phyloP scores from a whole-genome alignment of 2,888 invertebrate genomes.

The Folsomia manolachei region DNA sequence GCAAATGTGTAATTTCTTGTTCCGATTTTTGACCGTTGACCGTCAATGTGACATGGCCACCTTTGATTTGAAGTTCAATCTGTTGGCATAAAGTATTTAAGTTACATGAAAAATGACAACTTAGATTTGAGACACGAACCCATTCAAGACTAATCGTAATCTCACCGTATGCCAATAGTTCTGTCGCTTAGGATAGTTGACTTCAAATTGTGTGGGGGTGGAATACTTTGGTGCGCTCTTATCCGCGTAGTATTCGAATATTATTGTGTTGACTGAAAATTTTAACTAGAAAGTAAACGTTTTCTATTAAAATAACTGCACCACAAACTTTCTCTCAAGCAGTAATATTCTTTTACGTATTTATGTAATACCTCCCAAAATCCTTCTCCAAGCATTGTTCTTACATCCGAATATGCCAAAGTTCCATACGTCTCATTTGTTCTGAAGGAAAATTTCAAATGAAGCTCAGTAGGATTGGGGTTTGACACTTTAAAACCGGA shows the following conservation, averaged over 20 bases:
- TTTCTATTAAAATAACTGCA: neutral
- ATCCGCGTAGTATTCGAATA: slow-evolving; percentile 76
- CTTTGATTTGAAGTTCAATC: slow-evolving; percentile 71
- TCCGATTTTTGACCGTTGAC: slow-evolving; percentile 72
- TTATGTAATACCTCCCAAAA: slow-evolving; percentile 81
- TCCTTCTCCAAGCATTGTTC: slow-evolving; percentile 68
- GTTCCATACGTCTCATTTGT: slow-evolving; percentile 79
- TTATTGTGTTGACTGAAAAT: slow-evolving; percentile 77
- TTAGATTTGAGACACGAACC: slow-evolving; percentile 63
- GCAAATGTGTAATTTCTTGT: slow-evolving; percentile 32
- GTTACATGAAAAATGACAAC: slow-evolving; percentile 34
- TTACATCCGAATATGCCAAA: slow-evolving; percentile 77
- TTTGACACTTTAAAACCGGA: slow-evolving; percentile 77
- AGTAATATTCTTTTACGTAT: too few relatives aligned
- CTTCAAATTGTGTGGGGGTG: slow-evolving; percentile 63
- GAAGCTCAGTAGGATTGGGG: slow-evolving; percentile 73
- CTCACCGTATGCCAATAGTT: slow-evolving; percentile 74
- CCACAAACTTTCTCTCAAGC: neutral
- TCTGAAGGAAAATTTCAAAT: slow-evolving; percentile 81
- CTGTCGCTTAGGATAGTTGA: slow-evolving; percentile 64
- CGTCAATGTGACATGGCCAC: slow-evolving; percentile 69
- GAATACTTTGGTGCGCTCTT: slow-evolving; percentile 38
- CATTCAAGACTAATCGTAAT: too few relatives aligned
- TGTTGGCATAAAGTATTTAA: too few relatives aligned
- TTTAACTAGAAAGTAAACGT: slow-evolving; percentile 61